A percentile compares a stretch with the other conserved stretches of the same genome.
These are phyloP conservation scores for Carcharodon carcharias DNA, from an alignment of 2,797 vertebrate species.

Conservation along the genomic window DNA sequence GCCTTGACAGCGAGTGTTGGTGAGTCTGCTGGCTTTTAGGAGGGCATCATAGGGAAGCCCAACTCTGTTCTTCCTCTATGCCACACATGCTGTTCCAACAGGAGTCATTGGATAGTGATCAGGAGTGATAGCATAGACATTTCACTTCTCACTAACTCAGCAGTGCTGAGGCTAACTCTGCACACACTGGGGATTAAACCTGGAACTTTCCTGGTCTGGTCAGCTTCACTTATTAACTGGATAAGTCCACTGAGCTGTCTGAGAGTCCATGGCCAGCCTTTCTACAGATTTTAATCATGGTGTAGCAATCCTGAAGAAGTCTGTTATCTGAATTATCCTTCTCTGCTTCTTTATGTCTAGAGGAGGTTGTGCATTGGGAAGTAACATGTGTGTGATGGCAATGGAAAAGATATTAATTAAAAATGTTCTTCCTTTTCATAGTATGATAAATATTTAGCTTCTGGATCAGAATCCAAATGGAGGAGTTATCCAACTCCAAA, in stretches of 20 bases:
- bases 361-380: neutral
- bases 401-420: neutral
- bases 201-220: too few relatives aligned
- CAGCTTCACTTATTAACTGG: too few relatives aligned
- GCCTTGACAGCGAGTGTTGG: too few relatives aligned
- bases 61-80: too few relatives aligned
- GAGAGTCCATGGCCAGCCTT: neutral
- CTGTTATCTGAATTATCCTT: neutral
- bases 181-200: too few relatives aligned
- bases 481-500: neutral
- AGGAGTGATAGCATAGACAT: too few relatives aligned
- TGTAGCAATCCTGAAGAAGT: neutral
- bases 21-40: too few relatives aligned
- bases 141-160: too few relatives aligned
- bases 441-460: neutral
- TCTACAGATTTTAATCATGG: neutral
- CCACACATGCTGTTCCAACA: too few relatives aligned
- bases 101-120: too few relatives aligned
- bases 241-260: neutral
- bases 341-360: neutral
- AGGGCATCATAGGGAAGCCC: too few relatives aligned
- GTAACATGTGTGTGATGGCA: neutral
- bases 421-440: neutral
- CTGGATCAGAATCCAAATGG: neutral
- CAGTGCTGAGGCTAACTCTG: too few relatives aligned